phyloP scores from a whole-genome alignment of 2,888 invertebrate genomes.

The Homarus gammarus region DNA sequence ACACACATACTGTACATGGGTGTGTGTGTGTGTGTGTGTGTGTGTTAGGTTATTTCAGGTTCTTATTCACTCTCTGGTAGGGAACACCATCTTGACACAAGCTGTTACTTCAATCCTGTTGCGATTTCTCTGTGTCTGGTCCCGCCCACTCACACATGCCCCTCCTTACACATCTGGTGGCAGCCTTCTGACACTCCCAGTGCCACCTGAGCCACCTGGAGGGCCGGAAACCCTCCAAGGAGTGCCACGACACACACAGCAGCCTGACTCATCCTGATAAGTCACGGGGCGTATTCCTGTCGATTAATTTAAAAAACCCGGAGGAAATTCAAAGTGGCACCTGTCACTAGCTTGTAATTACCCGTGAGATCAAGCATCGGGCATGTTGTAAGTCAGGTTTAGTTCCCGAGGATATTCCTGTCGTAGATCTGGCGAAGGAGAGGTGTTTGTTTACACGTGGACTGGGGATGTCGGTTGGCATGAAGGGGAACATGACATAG shows the following conservation, averaged over 20 bases:
- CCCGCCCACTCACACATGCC: not conserved
- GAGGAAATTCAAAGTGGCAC: not conserved
- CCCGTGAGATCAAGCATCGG: not conserved
- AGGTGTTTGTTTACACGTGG: constrained; percentile 1
- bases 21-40: constrained; percentile 16
- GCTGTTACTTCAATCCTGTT: not conserved
- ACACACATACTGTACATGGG: not conserved
- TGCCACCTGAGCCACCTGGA: constrained; percentile 10
- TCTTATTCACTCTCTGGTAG: too few relatives aligned
- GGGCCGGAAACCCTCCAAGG: not conserved
- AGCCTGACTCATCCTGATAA: not conserved
- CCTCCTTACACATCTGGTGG: not conserved
- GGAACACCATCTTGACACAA: too few relatives aligned
- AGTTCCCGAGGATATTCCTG: not conserved
- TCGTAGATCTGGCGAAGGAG: constrained; percentile 3
- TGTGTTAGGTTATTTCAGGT: not conserved
- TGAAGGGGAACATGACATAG: not conserved
- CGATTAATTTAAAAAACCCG: not conserved
- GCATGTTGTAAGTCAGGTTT: not conserved
- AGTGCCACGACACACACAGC: constrained; percentile 9
- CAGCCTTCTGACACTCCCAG: not conserved
- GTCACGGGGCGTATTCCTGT: not conserved
- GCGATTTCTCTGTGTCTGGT: not conserved
- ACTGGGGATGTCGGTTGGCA: not conserved
- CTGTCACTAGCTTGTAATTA: not conserved